A percentile compares a stretch with the other conserved stretches of the same genome.
Conservation (phyloP, 2,888 invertebrate species). For the Teleogryllus oceanicus region DNA sequence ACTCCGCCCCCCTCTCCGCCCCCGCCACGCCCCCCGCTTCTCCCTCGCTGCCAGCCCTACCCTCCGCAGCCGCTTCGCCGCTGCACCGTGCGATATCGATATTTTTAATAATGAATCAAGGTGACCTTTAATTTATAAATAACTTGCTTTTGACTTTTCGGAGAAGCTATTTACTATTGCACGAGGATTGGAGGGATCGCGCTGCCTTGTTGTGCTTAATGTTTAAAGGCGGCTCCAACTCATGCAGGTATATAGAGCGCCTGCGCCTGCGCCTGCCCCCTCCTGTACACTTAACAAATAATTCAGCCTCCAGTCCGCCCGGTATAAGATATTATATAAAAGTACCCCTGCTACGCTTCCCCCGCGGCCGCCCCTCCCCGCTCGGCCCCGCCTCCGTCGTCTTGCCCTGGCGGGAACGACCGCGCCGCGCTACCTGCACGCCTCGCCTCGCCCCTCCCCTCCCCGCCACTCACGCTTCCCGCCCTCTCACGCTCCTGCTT, state of each 20-base stretch:
- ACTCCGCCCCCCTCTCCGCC: not conserved
- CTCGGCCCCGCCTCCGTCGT: not conserved
- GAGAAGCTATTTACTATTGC: constrained; percentile 36
- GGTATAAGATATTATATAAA: constrained; percentile 37
- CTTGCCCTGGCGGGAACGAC: constrained; percentile 25
- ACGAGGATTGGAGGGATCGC: constrained; percentile 35
- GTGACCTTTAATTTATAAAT: constrained; percentile 38
- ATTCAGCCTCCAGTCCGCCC: constrained; percentile 34
- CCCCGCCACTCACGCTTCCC: constrained; percentile 6
- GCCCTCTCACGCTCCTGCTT: constrained; percentile 20
- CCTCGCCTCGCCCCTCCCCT: not conserved
- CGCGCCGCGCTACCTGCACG: not conserved
- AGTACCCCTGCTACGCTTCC: constrained; percentile 11
- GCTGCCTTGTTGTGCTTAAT: constrained; percentile 36
- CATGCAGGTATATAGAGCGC: constrained; percentile 33
- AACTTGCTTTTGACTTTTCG: constrained; percentile 38
- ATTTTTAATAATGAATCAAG: constrained; percentile 35
- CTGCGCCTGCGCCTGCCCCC: constrained; percentile 20
- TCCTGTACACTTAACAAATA: constrained; percentile 30
- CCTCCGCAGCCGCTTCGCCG: not conserved
- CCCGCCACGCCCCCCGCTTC: not conserved
- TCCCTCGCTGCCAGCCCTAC: not conserved
- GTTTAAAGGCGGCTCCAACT: constrained; percentile 35
- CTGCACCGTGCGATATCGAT: constrained; percentile 33
- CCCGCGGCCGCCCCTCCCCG: not conserved